Evolutionary conservation across 2,888 invertebrate species (phyloP).

Genomic region (Drosophila sordidapex): DNA sequence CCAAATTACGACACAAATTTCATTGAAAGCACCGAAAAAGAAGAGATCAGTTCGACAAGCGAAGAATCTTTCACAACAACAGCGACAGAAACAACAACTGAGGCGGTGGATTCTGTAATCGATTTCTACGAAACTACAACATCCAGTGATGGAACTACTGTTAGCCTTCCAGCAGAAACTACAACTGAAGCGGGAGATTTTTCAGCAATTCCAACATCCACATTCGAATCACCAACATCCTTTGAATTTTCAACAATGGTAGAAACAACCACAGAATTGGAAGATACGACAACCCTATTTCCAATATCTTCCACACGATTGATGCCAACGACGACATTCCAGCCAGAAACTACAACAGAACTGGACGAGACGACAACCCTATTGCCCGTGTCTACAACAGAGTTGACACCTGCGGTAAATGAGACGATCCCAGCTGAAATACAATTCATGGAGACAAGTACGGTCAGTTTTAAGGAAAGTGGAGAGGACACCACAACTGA

Average conservation of each 20-base stretch:
- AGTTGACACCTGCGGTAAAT: neutral
- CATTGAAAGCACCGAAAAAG: neutral
- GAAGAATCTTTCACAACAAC: neutral
- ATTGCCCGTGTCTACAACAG: neutral
- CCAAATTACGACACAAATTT: neutral
- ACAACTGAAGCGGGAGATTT: neutral
- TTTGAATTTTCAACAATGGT: neutral
- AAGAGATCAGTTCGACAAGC: neutral
- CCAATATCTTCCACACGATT: constrained; percentile 1
- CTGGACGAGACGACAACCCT: neutral
- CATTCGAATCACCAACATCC: neutral
- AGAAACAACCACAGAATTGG: constrained; percentile 9
- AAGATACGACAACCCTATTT: constrained; percentile 1
- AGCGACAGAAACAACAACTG: constrained; percentile 5
- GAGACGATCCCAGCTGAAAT: constrained; percentile 16
- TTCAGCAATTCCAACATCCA: neutral
- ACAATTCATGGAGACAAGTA: constrained; percentile 3
- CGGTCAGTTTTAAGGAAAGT: neutral
- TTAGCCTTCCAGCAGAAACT: neutral
- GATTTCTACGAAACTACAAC: neutral
- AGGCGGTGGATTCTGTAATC: neutral
- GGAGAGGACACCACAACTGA: constrained; percentile 8
- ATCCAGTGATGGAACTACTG: neutral
- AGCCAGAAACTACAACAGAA: constrained; percentile 5
- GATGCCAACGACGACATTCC: neutral